Evolutionary conservation across 2,113 vertebrate genomes (phyloP).

Genomic region (Menura novaehollandiae): DNA sequence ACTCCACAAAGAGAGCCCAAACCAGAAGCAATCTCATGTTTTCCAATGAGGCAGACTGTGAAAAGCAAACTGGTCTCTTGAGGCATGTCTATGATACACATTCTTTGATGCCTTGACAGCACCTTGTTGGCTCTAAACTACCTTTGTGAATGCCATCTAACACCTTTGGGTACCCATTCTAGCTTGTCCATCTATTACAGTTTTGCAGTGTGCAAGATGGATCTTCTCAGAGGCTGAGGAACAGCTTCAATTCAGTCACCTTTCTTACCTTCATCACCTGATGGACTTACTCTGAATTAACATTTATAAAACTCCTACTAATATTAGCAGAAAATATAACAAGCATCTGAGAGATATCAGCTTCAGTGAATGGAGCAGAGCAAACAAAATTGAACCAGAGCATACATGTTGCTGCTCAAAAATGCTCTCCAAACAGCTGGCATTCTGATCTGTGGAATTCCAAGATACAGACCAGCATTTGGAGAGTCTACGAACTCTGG

Average conservation of each 20-base stretch:
- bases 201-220: neutral
- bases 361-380: neutral
- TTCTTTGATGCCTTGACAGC: neutral
- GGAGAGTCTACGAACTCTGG: neutral
- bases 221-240: neutral
- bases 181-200: neutral
- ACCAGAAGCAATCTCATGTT: neutral
- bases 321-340: neutral
- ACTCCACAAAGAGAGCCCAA: neutral
- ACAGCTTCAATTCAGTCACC: neutral
- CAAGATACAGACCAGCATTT: neutral
- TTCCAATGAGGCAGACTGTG: neutral
- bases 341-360: neutral
- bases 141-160: neutral
- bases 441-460: neutral
- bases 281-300: neutral
- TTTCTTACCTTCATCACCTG: neutral
- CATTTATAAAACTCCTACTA: neutral
- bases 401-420: neutral
- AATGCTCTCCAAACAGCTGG: neutral
- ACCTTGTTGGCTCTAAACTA: neutral
- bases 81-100: fast-evolving
- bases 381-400: neutral
- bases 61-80: neutral
- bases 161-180: neutral